Conservation (phyloP, 2,113 vertebrate genomes). For the Vulpes ferrilata region DNA sequence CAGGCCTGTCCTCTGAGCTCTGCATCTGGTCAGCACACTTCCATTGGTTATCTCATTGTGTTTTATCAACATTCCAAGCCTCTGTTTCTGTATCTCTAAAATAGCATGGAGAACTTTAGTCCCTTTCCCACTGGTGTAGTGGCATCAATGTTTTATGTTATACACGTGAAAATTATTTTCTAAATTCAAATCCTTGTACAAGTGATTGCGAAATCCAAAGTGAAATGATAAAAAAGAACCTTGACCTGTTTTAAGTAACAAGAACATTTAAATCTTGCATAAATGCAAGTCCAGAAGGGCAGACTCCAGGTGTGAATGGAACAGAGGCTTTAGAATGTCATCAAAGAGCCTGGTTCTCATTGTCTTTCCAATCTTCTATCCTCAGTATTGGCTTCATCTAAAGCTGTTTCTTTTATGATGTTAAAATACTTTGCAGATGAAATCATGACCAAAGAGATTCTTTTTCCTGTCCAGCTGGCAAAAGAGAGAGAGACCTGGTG, state of each 20-base stretch:
- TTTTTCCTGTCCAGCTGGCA: not conserved
- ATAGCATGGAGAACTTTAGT: not conserved
- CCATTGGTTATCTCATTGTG: not conserved
- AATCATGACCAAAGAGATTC: not conserved
- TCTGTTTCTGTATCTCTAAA: not conserved
- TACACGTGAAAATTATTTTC: not conserved
- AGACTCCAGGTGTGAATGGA: not conserved
- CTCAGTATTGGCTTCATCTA: not conserved
- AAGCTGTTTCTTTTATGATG: not conserved
- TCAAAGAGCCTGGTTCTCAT: not conserved
- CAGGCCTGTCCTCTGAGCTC: not conserved
- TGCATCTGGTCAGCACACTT: not conserved
- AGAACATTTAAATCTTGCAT: not conserved
- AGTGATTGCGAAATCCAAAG: not conserved
- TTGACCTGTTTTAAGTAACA: not conserved
- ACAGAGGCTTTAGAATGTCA: not conserved
- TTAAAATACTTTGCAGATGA: slow-evolving; percentile 45
- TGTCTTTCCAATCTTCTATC: not conserved
- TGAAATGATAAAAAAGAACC: not conserved
- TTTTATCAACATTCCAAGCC: not conserved
- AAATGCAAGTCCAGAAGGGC: not conserved
- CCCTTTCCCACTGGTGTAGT: not conserved
- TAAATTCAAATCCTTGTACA: not conserved
- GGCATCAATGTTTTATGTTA: not conserved
- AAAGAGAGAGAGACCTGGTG: not conserved